Evolutionary conservation across 2,888 invertebrate genomes (phyloP).

Genomic region (Cosmia pyralina): DNA sequence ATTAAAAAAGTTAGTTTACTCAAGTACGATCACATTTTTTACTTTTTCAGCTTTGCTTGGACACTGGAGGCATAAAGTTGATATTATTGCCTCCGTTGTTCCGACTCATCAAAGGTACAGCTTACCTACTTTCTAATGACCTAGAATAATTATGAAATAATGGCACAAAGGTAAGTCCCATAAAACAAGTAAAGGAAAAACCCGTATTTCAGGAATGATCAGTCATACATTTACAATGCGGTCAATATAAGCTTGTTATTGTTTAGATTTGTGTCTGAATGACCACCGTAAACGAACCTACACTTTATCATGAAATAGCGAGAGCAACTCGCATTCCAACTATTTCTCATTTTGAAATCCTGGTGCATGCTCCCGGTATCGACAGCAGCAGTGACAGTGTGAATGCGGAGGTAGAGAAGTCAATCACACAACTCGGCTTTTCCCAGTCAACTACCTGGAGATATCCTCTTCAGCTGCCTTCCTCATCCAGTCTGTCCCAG

Average conservation of each 20-base stretch:
- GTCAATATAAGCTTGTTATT: slow-evolving; percentile 3
- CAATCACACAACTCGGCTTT: neutral
- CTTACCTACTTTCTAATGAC: slow-evolving; percentile 17
- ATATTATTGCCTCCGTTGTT: neutral
- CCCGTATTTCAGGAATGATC: slow-evolving; percentile 35
- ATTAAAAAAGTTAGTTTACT: neutral
- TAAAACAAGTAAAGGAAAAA: slow-evolving; percentile 28
- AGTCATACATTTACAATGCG: slow-evolving; percentile 36
- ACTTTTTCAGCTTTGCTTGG: neutral
- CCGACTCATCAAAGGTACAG: slow-evolving; percentile 19
- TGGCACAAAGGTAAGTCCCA: slow-evolving; percentile 18
- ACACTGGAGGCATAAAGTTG: neutral
- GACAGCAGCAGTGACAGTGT: neutral
- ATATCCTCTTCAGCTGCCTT: neutral
- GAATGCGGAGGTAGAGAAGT: neutral
- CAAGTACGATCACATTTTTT: neutral
- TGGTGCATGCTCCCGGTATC: neutral
- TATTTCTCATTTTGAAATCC: neutral
- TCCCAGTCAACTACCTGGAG: no score
- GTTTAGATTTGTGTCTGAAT: neutral
- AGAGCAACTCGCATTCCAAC: neutral
- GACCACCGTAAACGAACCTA: neutral
- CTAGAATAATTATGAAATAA: slow-evolving; percentile 17
- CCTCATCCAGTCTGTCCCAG: neutral
- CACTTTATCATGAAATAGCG: neutral